Evolutionary conservation across 2,113 vertebrate genomes (phyloP).

Genomic region (Dicaeum eximium): DNA sequence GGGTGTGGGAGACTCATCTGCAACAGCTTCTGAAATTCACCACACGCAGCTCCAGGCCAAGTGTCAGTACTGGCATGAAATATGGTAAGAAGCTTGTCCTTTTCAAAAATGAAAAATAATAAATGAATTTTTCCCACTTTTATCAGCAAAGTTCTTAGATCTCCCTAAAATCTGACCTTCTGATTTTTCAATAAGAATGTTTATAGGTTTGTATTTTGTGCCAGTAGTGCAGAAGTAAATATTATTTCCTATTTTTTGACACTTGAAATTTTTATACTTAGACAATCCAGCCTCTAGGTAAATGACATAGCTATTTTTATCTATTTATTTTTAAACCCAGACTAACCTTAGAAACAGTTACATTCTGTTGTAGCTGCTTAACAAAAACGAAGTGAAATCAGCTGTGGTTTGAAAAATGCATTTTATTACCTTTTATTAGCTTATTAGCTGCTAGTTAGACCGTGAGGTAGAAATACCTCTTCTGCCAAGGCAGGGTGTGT

Average conservation of each 20-base stretch:
- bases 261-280: not conserved
- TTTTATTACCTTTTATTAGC: not conserved
- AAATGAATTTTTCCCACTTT: not conserved
- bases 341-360: not conserved
- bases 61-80: not conserved
- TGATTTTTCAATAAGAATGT: not conserved
- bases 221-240: not conserved
- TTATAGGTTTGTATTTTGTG: not conserved
- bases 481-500: not conserved
- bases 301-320: not conserved
- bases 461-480: not conserved
- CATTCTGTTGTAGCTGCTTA: not conserved
- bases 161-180: not conserved
- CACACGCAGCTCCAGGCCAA: not conserved
- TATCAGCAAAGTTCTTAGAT: not conserved
- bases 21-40: not conserved
- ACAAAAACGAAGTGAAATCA: not conserved
- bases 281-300: not conserved
- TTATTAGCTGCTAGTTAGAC: not conserved
- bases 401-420: not conserved
- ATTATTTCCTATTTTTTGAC: not conserved
- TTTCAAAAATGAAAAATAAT: not conserved
- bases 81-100: not conserved
- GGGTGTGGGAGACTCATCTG: not conserved
- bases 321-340: not conserved